Conservation (phyloP, 35 echinoderm and acorn worm species). For the Lytechinus variegatus region DNA sequence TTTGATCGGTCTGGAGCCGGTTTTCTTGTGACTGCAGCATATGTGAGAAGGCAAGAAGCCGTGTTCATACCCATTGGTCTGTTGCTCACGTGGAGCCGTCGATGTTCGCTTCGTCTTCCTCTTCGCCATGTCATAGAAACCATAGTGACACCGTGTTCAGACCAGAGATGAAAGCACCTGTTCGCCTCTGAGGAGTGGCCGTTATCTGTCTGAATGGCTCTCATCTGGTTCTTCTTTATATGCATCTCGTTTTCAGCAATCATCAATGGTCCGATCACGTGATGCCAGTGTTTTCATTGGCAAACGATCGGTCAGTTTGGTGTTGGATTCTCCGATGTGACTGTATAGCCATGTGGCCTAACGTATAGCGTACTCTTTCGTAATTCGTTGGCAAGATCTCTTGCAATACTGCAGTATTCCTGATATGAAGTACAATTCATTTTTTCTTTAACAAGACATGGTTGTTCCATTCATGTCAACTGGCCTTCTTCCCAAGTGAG, state of each 20-base stretch:
- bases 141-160: neutral
- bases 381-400: too few species aligned
- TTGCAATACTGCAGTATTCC: too few species aligned
- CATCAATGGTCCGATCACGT: neutral
- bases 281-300: neutral
- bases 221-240: slow-evolving; percentile 2
- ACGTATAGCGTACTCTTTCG: too few species aligned
- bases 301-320: too few species aligned
- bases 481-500: too few species aligned
- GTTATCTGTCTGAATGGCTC: neutral
- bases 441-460: too few species aligned
- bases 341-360: too few species aligned
- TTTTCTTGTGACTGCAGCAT: too few species aligned
- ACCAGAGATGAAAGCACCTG: neutral
- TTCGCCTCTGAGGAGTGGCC: neutral
- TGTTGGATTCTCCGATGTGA: too few species aligned
- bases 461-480: too few species aligned
- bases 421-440: too few species aligned
- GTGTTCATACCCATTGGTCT: neutral
- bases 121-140: neutral
- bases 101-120: neutral
- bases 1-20: too few species aligned
- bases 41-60: neutral
- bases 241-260: neutral
- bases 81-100: neutral